Conservation (phyloP, 2,888 invertebrate genomes). For the Cheilosia soror region DNA sequence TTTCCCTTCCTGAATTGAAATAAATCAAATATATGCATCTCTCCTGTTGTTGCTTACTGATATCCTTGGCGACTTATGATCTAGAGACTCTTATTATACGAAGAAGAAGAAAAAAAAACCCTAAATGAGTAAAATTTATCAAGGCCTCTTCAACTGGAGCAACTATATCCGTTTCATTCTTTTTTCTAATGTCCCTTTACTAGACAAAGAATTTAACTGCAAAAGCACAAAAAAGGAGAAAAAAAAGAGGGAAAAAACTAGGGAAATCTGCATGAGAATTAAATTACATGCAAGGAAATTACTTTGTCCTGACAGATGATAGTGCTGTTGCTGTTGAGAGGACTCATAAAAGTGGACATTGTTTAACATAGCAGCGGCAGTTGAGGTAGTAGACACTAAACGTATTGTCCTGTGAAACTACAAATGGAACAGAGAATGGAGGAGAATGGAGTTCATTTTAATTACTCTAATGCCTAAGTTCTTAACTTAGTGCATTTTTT, state of each 20-base stretch:
- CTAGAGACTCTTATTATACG: not conserved
- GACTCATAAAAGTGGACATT: constrained; percentile 62
- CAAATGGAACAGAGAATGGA: constrained; percentile 19
- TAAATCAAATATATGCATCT: too few relatives aligned
- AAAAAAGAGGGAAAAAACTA: constrained; percentile 16
- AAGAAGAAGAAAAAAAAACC: constrained; percentile 1
- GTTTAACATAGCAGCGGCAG: constrained; percentile 43
- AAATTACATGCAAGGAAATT: constrained; percentile 67
- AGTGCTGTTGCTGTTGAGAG: constrained; percentile 44
- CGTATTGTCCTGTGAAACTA: constrained; percentile 28
- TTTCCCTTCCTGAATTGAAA: not conserved
- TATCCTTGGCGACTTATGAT: not conserved
- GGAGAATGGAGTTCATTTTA: constrained; percentile 64
- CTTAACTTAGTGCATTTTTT: constrained; percentile 56
- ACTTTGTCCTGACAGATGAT: constrained; percentile 59
- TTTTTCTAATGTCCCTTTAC: constrained; percentile 26
- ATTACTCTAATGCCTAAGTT: constrained; percentile 71
- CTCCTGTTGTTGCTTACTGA: too few relatives aligned
- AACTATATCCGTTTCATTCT: constrained; percentile 13
- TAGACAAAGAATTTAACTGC: constrained; percentile 58
- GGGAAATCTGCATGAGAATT: constrained; percentile 64
- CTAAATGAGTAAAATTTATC: constrained; percentile 37
- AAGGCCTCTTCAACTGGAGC: constrained; percentile 24
- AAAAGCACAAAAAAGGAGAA: not conserved
- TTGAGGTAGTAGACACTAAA: constrained; percentile 38